phyloP scores from a whole-genome alignment of 1,140 invertebrate species.

The Belonocnema kinseyi region DNA sequence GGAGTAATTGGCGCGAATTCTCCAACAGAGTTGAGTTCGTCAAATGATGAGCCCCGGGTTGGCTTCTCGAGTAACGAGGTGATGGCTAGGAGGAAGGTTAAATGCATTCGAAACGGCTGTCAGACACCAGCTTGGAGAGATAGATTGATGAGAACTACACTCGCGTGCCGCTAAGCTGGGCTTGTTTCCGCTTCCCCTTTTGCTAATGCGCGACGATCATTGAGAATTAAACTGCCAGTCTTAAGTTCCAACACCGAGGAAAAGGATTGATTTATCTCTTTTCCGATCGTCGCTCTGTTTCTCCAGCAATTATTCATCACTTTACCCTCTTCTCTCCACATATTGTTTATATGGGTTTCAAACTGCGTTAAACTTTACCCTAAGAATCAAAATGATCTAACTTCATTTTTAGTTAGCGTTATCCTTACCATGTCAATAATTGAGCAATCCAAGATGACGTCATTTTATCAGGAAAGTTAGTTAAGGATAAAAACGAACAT shows the following conservation, averaged over 20 bases:
- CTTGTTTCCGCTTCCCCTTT: conserved; percentile 57
- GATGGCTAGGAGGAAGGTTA: conserved; percentile 52
- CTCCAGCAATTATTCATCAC: conserved; percentile 1
- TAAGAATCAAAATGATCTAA: too few relatives aligned
- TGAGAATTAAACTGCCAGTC: conserved; percentile 61
- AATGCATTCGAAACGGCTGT: conserved; percentile 69
- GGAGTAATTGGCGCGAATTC: conserved; percentile 45
- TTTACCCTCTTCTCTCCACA: conserved; percentile 20
- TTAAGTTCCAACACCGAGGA: conserved; percentile 30
- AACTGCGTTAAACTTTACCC: conserved; percentile 3
- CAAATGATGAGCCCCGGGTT: conserved; percentile 46
- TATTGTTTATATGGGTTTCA: conserved; percentile 28
- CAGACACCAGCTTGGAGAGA: conserved; percentile 64
- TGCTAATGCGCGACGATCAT: conserved; percentile 58
- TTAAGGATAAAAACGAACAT: too few relatives aligned
- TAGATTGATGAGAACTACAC: conserved; percentile 68
- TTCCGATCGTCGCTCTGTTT: conserved; percentile 22
- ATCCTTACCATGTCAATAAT: too few relatives aligned
- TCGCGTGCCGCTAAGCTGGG: conserved; percentile 63
- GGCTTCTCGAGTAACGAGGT: conserved; percentile 37
- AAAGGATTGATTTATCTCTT: conserved; percentile 41
- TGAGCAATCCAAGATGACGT: too few relatives aligned
- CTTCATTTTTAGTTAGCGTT: too few relatives aligned
- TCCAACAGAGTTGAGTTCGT: conserved; percentile 48
- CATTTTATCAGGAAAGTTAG: too few relatives aligned